These are phyloP conservation scores for Odontamblyopus rebecca DNA, from an alignment of 2,797 vertebrate genomes.

Conservation along the genomic window DNA sequence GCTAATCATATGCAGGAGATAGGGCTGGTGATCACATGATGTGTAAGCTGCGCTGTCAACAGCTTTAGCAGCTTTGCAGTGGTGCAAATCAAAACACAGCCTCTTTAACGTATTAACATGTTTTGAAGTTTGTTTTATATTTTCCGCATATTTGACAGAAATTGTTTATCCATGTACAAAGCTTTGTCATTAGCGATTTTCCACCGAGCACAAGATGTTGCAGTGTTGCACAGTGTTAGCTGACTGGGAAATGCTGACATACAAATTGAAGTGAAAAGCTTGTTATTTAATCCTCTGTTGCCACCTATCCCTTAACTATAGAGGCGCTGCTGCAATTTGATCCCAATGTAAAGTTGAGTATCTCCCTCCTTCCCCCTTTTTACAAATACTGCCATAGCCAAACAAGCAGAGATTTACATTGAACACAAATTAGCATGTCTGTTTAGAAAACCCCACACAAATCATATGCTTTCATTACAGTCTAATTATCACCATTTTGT, in stretches of 20 bases:
- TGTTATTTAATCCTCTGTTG: conserved; percentile 79
- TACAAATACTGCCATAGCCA: conserved; percentile 64
- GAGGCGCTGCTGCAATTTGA: conserved; percentile 53
- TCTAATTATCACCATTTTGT: conserved; percentile 13
- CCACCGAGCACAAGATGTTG: conserved; percentile 65
- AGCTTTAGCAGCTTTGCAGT: conserved; percentile 69
- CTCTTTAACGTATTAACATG: conserved; percentile 75
- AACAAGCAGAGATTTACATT: conserved; percentile 73
- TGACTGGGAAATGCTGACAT: conserved; percentile 77
- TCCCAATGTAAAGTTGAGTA: conserved; percentile 67
- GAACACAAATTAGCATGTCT: conserved; percentile 64
- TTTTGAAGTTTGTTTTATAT: conserved; percentile 78
- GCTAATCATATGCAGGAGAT: conserved; percentile 68
- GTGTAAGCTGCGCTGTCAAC: conserved; percentile 76
- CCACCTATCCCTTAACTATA: conserved; percentile 76
- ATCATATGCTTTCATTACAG: conserved; percentile 31
- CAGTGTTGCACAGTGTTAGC: conserved; percentile 52
- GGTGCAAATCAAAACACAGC: conserved; percentile 72
- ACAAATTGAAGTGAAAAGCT: conserved; percentile 84
- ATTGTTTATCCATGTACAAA: conserved; percentile 80
- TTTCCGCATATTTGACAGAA: conserved; percentile 75
- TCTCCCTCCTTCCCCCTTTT: conserved; percentile 18
- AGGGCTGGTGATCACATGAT: conserved; percentile 67
- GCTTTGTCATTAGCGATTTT: conserved; percentile 83
- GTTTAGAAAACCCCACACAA: conserved; percentile 36